Conservation (phyloP, 2,888 invertebrate genomes). For the Microdon myrmicae region DNA sequence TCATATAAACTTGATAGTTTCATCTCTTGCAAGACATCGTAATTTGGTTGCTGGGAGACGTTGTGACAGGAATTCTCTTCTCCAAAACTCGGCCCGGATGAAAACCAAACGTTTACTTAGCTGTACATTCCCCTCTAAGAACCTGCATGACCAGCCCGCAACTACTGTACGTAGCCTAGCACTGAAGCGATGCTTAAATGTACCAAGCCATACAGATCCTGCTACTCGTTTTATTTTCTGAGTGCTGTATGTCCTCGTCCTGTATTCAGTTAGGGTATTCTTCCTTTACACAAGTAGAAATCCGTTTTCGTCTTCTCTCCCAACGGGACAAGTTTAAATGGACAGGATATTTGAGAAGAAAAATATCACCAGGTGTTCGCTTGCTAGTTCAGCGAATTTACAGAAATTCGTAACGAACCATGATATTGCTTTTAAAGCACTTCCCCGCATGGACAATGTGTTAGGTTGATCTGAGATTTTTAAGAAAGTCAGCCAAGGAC, state of each 20-base stretch:
- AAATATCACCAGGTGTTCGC: conserved; percentile 42
- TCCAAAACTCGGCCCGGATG: conserved; percentile 29
- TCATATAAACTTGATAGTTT: conserved; percentile 47
- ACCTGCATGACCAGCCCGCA: conserved; percentile 7
- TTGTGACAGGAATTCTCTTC: conserved; percentile 29
- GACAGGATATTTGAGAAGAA: conserved; percentile 21
- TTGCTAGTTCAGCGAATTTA: conserved; percentile 41
- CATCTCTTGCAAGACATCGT: conserved; percentile 38
- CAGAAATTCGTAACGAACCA: conserved; percentile 38
- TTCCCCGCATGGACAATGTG: conserved; percentile 22
- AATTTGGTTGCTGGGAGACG: conserved; percentile 39
- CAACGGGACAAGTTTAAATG: conserved; percentile 35
- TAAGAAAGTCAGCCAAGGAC: conserved; percentile 38
- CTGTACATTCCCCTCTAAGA: conserved; percentile 34
- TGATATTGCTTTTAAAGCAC: conserved; percentile 28
- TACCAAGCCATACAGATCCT: conserved; percentile 38
- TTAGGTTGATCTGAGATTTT: conserved; percentile 43
- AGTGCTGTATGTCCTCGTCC: background rate
- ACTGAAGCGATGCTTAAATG: conserved; percentile 28
- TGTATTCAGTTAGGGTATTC: background rate
- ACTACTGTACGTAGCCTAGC: conserved; percentile 4
- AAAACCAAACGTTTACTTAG: conserved; percentile 52
- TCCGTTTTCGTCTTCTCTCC: too few relatives aligned
- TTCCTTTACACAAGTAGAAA: background rate
- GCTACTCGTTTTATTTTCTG: background rate